These are phyloP conservation scores for Gandaritis pyraliata DNA, from an alignment of 2,888 invertebrate species.

Conservation along the genomic window DNA sequence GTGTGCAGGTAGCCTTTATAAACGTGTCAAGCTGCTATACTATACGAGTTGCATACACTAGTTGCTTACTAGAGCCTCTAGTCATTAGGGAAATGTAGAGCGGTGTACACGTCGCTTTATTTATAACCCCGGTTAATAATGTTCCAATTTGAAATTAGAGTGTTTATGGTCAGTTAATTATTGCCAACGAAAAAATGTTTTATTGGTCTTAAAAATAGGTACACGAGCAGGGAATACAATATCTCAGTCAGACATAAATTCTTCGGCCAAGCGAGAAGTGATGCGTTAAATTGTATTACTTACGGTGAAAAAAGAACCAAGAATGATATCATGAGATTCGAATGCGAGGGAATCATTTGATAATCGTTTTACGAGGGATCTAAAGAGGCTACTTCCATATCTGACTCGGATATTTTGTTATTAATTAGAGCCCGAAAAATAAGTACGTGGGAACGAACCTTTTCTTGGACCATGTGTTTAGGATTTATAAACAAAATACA, in stretches of 20 bases:
- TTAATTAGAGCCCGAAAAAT: slow-evolving; percentile 74
- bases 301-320: slow-evolving; percentile 62
- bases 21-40: slow-evolving; percentile 59
- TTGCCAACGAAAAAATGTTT: slow-evolving; percentile 27
- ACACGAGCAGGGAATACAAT: not conserved
- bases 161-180: slow-evolving; percentile 43
- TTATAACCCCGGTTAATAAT: slow-evolving; percentile 33
- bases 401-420: slow-evolving; percentile 70
- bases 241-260: slow-evolving; percentile 24
- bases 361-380: slow-evolving; percentile 81
- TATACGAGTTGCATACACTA: slow-evolving; percentile 43
- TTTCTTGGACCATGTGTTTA: slow-evolving; percentile 67
- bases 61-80: slow-evolving; percentile 47
- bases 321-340: slow-evolving; percentile 64
- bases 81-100: slow-evolving; percentile 61
- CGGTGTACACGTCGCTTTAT: slow-evolving; percentile 48
- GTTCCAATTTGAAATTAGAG: slow-evolving; percentile 27
- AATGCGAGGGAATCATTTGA: slow-evolving; percentile 72
- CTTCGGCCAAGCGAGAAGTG: slow-evolving; percentile 42
- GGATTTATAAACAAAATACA: slow-evolving; percentile 69
- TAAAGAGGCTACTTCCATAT: slow-evolving; percentile 76
- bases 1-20: slow-evolving; percentile 78
- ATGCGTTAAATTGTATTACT: slow-evolving; percentile 77
- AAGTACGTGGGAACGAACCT: slow-evolving; percentile 78
- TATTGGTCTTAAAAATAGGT: slow-evolving; percentile 10